Evolutionary conservation across 2,797 vertebrate genomes (phyloP).

Genomic region (Peromyscus aztecus): DNA sequence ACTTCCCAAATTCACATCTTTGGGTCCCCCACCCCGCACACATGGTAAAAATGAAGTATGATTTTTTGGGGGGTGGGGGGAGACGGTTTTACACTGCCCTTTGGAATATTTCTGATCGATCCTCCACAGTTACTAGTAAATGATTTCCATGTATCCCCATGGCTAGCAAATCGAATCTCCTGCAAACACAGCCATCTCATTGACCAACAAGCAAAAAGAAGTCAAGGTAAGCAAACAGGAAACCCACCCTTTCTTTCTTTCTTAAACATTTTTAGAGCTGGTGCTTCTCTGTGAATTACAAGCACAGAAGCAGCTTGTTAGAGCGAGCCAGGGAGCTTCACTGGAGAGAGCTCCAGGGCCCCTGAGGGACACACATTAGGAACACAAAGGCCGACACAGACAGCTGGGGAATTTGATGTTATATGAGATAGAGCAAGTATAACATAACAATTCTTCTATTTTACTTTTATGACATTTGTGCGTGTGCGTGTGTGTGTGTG

Average conservation of each 20-base stretch:
- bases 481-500: background rate
- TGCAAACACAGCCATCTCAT: background rate
- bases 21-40: background rate
- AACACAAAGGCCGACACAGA: background rate
- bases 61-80: background rate
- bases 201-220: background rate
- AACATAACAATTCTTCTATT: background rate
- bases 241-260: background rate
- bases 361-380: background rate
- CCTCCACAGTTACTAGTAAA: constrained; percentile 6
- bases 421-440: background rate
- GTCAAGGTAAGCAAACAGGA: background rate
- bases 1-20: background rate
- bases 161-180: background rate
- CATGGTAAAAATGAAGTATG: background rate
- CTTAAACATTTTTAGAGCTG: background rate
- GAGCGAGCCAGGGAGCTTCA: background rate
- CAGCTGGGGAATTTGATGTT: background rate
- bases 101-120: background rate
- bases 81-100: background rate
- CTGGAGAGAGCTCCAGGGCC: background rate
- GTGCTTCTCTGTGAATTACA: background rate
- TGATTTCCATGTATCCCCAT: background rate
- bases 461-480: too few relatives aligned
- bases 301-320: background rate